phyloP scores from a whole-genome alignment of 1,140 invertebrate species.

The Anagrus nilaparvatae region DNA sequence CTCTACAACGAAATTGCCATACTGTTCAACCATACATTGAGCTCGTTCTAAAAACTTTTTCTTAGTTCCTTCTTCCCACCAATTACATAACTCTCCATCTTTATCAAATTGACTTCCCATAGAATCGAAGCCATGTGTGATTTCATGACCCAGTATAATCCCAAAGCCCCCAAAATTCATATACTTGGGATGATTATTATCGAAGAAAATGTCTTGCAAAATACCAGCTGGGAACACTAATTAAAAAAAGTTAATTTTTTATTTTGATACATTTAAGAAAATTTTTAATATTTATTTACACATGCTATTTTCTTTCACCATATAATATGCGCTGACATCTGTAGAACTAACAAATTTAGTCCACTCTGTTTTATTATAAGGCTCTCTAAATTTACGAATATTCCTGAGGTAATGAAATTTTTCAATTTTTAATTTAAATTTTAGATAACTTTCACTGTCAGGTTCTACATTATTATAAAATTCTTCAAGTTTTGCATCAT shows the following conservation, averaged over 20 bases:
- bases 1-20: constrained; percentile 51
- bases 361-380: constrained; percentile 60
- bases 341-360: constrained; percentile 52
- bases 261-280: too few relatives aligned
- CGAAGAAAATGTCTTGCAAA: constrained; percentile 63
- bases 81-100: constrained; percentile 52
- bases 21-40: constrained; percentile 60
- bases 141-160: constrained; percentile 55
- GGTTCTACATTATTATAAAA: constrained; percentile 47
- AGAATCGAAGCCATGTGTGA: constrained; percentile 54
- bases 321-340: constrained; percentile 60
- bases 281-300: too few relatives aligned
- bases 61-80: constrained; percentile 55
- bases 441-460: constrained; percentile 42
- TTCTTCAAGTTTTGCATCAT: constrained; percentile 45
- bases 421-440: constrained; percentile 49
- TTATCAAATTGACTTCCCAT: constrained; percentile 55
- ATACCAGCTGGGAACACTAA: constrained; percentile 67
- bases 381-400: constrained; percentile 47
- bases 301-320: constrained; percentile 55
- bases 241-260: too few relatives aligned
- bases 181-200: constrained; percentile 56
- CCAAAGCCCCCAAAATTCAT: constrained; percentile 68
- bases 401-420: constrained; percentile 51
- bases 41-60: constrained; percentile 47